Conservation (phyloP, 2,888 invertebrate species). For the Oligia fasciuncula region DNA sequence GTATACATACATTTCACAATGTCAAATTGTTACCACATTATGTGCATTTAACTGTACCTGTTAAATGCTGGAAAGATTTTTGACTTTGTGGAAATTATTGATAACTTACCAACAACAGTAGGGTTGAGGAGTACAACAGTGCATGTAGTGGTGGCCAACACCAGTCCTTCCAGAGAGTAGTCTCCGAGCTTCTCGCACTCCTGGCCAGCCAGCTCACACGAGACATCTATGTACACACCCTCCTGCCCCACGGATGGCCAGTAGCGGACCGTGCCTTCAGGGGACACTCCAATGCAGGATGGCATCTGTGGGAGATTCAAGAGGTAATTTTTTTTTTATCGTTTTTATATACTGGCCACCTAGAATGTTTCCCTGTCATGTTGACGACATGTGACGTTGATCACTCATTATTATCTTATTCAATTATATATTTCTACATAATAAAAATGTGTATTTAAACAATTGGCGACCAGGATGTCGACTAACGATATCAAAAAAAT, state of each 20-base stretch:
- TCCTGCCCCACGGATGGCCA: conserved; percentile 98
- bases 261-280: conserved; percentile 97
- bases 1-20: no score
- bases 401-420: no score
- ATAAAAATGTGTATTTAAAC: no score
- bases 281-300: conserved; percentile 97
- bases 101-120: conserved; percentile 70
- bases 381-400: no score
- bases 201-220: conserved; percentile 96
- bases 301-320: conserved; percentile 88
- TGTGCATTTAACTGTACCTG: not conserved
- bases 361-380: no score
- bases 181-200: conserved; percentile 94
- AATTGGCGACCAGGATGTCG: no score
- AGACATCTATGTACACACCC: conserved; percentile 95
- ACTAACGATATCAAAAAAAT: no score
- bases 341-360: no score
- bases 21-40: not conserved
- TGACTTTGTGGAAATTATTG: not conserved
- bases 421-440: no score
- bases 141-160: conserved; percentile 97
- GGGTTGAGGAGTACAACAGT: conserved; percentile 91
- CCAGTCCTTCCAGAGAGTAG: conserved; percentile 93
- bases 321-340: not conserved
- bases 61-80: not conserved